Percentiles rank a stretch among this genome's conserved stretches.
phyloP scores from a whole-genome alignment of 2,113 vertebrate species.

The Empidonax alnorum region DNA sequence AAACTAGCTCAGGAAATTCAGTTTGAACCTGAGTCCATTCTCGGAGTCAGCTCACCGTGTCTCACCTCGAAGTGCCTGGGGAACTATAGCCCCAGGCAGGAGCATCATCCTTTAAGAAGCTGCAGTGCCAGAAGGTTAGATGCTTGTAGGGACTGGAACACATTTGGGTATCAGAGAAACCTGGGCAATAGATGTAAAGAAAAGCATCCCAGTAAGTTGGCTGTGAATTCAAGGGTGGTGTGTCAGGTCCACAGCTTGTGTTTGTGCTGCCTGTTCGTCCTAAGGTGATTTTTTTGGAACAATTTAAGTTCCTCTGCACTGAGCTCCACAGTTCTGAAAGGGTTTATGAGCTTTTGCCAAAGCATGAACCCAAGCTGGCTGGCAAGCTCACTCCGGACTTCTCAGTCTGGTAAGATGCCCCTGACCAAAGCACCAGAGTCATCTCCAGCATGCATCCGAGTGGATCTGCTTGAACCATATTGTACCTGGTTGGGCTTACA shows the following conservation, averaged over 20 bases:
- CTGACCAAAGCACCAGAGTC: not conserved
- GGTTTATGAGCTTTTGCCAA: not conserved
- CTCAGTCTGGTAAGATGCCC: not conserved
- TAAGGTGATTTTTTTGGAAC: not conserved
- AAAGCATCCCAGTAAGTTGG: accelerated
- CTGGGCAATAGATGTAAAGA: not conserved
- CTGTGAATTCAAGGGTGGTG: not conserved
- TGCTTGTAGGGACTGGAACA: not conserved
- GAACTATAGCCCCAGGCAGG: not conserved
- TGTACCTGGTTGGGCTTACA: not conserved
- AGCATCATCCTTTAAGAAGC: not conserved
- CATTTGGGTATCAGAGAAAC: not conserved
- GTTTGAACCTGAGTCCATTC: not conserved
- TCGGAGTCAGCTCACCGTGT: not conserved
- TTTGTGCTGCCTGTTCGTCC: not conserved
- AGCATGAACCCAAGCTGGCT: not conserved
- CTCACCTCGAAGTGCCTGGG: not conserved
- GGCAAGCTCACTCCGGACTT: accelerated
- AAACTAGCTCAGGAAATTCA: not conserved
- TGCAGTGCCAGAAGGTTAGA: not conserved
- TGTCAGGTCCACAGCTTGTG: not conserved
- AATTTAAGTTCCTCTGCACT: not conserved
- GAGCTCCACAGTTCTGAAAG: not conserved
- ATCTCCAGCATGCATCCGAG: not conserved
- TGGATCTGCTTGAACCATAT: not conserved